Evolutionary conservation across 1,140 invertebrate genomes (phyloP).

Genomic region (Penaeus chinensis): DNA sequence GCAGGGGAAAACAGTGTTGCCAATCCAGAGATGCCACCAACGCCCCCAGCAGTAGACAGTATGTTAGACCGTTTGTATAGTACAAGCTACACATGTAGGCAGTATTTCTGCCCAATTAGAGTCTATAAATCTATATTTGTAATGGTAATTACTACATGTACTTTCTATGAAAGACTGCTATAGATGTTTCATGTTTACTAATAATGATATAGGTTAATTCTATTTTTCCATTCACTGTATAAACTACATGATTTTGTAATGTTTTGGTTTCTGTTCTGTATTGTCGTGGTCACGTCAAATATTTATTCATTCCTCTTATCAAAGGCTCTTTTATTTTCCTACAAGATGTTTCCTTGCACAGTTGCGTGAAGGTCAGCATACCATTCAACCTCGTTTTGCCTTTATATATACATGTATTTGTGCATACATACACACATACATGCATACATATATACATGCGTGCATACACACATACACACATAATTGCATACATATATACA

Average conservation of each 20-base stretch:
- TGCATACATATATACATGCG: no score
- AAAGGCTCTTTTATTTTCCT: background rate
- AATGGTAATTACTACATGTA: conserved; percentile 55
- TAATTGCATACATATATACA: background rate
- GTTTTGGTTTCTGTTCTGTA: conserved; percentile 16
- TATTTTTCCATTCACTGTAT: conserved; percentile 36
- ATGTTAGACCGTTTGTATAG: conserved; percentile 55
- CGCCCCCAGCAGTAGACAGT: conserved; percentile 33
- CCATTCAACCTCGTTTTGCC: no score
- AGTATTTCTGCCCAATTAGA: conserved; percentile 48
- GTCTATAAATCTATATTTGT: conserved; percentile 40
- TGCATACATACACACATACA: no score
- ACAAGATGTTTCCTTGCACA: no score
- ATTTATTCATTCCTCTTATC: conserved; percentile 11
- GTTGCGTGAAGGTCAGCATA: background rate
- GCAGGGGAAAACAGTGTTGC: background rate
- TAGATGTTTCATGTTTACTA: conserved; percentile 38
- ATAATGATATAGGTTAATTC: conserved; percentile 22
- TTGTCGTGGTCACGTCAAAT: conserved; percentile 28
- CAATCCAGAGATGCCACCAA: background rate
- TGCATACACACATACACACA: background rate
- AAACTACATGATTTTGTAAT: background rate
- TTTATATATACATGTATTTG: no score
- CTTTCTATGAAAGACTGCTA: conserved; percentile 53
- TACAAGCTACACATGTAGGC: conserved; percentile 56